Conservation (phyloP, 2,113 vertebrate species). For the Suricata suricatta region DNA sequence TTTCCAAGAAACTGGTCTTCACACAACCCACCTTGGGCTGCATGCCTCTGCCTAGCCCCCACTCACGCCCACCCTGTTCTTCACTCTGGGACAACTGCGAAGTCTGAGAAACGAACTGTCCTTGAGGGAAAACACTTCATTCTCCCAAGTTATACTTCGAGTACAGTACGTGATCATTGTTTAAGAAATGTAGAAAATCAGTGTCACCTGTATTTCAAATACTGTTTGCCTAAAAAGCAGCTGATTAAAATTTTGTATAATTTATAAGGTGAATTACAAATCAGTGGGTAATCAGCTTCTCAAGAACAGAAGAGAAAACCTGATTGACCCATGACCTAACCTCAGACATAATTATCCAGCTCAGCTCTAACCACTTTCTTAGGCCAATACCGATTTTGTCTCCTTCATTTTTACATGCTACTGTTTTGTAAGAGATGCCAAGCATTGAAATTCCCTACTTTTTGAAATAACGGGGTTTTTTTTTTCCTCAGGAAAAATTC, state of each 20-base stretch:
- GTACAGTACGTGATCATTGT: not conserved
- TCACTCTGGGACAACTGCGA: not conserved
- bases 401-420: not conserved
- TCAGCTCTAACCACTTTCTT: not conserved
- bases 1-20: not conserved
- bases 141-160: not conserved
- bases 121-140: not conserved
- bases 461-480: conserved; percentile 5
- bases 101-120: not conserved
- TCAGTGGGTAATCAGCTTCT: not conserved
- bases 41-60: not conserved
- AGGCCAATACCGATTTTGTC: not conserved
- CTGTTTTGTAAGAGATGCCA: not conserved
- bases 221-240: conserved; percentile 28
- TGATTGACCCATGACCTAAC: not conserved
- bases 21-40: not conserved
- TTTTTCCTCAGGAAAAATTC: not conserved
- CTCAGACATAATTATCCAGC: not conserved
- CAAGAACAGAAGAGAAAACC: not conserved
- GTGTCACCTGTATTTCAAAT: not conserved
- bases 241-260: conserved; percentile 50
- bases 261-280: conserved; percentile 52
- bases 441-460: not conserved
- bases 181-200: conserved; percentile 30
- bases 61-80: not conserved